A percentile compares a stretch with the other conserved stretches of the same genome.
Evolutionary conservation across 2,113 vertebrate genomes (phyloP).

Genomic region (Lipophrys pholis): DNA sequence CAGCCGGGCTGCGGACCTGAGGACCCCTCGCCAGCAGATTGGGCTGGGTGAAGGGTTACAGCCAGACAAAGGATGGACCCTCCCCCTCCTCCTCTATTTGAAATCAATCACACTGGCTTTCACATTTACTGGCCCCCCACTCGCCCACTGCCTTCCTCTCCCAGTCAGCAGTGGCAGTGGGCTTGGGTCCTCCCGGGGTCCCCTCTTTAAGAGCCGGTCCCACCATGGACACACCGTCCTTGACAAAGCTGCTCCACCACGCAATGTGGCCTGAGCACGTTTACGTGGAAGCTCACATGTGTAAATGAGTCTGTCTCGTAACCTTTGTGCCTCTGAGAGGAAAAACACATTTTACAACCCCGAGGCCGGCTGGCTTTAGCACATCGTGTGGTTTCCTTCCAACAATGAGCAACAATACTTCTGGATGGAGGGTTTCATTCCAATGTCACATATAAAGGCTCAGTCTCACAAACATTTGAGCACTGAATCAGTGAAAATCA

Average conservation of each 20-base stretch:
- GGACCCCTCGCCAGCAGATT: constrained; percentile 73
- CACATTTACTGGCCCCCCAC: constrained; percentile 61
- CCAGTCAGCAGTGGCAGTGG: constrained; percentile 66
- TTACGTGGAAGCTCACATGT: background rate
- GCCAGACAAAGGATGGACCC: constrained; percentile 73
- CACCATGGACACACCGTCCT: constrained; percentile 44
- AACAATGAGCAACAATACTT: constrained; percentile 29
- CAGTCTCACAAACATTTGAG: background rate
- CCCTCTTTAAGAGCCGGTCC: constrained; percentile 47
- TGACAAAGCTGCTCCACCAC: constrained; percentile 29
- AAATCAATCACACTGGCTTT: constrained; percentile 83
- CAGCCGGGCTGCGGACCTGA: constrained; percentile 69
- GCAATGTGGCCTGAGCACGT: background rate
- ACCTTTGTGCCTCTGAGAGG: constrained; percentile 3
- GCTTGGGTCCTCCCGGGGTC: constrained; percentile 48
- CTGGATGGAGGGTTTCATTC: constrained; percentile 38
- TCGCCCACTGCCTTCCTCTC: constrained; percentile 14
- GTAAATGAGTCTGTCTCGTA: constrained; percentile 17
- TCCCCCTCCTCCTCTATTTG: constrained; percentile 72
- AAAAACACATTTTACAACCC: background rate
- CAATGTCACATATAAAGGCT: constrained; percentile 10
- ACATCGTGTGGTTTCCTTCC: constrained; percentile 9
- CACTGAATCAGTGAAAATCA: no score
- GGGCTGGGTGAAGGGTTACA: constrained; percentile 79
- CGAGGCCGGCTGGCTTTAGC: no score